Conservation (phyloP, 2,113 vertebrate genomes). For the Chamaetylas fuelleborni region DNA sequence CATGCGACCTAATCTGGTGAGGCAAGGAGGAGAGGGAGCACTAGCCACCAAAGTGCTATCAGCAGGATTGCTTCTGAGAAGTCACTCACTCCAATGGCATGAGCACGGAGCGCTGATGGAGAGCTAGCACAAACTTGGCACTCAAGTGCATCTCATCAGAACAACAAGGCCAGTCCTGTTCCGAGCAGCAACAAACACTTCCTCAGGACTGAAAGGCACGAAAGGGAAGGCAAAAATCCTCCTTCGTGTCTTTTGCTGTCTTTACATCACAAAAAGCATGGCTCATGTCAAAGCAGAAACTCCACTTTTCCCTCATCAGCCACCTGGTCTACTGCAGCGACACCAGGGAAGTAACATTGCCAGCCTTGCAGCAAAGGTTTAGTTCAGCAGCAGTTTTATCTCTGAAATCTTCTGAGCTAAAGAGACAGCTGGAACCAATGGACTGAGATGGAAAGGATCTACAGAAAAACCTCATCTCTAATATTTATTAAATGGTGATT, state of each 20-base stretch:
- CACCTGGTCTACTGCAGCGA: neutral
- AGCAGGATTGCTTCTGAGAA: conserved; percentile 23
- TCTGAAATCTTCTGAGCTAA: neutral
- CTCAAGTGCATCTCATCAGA: neutral
- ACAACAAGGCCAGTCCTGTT: conserved; percentile 30
- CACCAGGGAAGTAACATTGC: neutral
- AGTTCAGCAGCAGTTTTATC: neutral
- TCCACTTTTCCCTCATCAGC: neutral
- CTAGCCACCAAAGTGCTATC: neutral
- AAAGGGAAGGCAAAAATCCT: conserved; percentile 14
- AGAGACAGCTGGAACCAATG: neutral
- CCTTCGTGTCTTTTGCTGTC: neutral
- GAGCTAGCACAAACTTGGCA: conserved; percentile 18
- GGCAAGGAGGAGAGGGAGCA: neutral
- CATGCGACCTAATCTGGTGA: neutral
- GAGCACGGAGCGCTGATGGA: neutral
- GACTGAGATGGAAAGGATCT: neutral
- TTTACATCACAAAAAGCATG: neutral
- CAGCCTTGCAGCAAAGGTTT: neutral
- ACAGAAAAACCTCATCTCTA: neutral
- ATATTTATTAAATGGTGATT: neutral
- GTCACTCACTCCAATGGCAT: neutral
- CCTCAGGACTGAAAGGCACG: neutral
- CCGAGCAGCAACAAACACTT: neutral
- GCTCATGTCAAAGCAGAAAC: neutral